A percentile compares a stretch with the other conserved stretches of the same genome.
phyloP scores from a whole-genome alignment of 2,888 invertebrate genomes.

The Rutpela maculata region DNA sequence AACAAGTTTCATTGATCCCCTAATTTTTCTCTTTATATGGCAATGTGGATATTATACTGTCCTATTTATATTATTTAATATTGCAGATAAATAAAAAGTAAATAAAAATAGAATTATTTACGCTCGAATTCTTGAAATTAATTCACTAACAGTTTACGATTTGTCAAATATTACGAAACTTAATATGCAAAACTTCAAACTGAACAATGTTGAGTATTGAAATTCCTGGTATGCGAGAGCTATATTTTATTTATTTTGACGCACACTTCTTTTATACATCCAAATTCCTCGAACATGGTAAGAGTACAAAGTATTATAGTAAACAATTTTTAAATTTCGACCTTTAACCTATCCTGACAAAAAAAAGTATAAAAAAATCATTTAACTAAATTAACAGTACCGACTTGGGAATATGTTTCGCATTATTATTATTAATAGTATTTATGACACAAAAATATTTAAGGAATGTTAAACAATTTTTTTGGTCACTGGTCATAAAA shows the following conservation, averaged over 20 bases:
- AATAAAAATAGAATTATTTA: background rate
- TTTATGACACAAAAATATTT: background rate
- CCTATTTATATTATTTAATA: too few relatives aligned
- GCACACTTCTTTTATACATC: too few relatives aligned
- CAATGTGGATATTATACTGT: too few relatives aligned
- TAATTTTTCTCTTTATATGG: too few relatives aligned
- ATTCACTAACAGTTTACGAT: background rate
- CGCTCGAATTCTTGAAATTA: background rate
- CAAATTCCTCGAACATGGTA: slow-evolving; percentile 3
- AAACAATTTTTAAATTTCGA: background rate
- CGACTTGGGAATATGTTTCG: background rate
- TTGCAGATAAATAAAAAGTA: too few relatives aligned
- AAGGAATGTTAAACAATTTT: background rate
- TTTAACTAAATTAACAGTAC: background rate
- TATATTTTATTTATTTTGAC: slow-evolving; percentile 7
- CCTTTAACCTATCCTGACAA: background rate
- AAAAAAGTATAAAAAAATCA: slow-evolving; percentile 10
- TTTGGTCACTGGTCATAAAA: too few relatives aligned
- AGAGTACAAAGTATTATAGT: slow-evolving; percentile 14
- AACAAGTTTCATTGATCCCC: too few relatives aligned
- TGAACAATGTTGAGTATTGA: background rate
- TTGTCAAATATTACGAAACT: background rate
- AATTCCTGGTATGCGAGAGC: background rate
- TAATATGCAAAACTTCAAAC: background rate
- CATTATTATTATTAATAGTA: background rate